Evolutionary conservation across 2,113 vertebrate genomes (phyloP), one percentile per base, ranked within the genome.

Genomic region (Mustelus asterias): DNA sequence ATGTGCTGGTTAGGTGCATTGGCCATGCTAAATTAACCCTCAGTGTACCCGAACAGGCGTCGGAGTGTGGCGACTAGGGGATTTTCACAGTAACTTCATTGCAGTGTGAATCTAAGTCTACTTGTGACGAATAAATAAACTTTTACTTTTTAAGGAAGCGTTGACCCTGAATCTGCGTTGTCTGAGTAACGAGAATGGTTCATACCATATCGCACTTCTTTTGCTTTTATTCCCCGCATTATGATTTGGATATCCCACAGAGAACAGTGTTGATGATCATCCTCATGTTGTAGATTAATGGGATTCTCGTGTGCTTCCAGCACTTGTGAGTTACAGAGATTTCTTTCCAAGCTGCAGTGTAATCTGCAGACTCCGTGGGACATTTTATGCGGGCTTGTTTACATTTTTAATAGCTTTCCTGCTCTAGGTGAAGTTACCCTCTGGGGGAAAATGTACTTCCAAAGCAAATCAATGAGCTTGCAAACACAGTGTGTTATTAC

Each of bases 211-310:
- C 44, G 67, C 41, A 54, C 0, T 72, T 20, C 14, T 60, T 95
- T 95, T 95, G 44, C 48, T 95, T 95, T 95, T 95, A 72, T 72
- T 95, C 44, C 1, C n/a, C 16, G 60, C 60, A 37, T 67, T 65
- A 33, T 76, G 69, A 76, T 95, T 95, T 95, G 94, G 94, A 16
- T 54, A 24, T 3, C 63, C 65, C 37, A 69, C 33, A 72, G 67
- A 14, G 41, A 41, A 94, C 16, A 72, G 69, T 44, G 63, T 67
- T 54, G 69, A 72, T 54, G 54, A 95, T 72, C 24, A 48, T 4
- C 7, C 41, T 95, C 41, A 76, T 54, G 26, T 0, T 95, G 41
- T 33, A 72, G 37, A 72, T 72, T 72, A 95, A 76, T 70, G 69
- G 24, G 44, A 72, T 41, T 44, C 94, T 16, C 26, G 11, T 2